A percentile compares a stretch with the other conserved stretches of the same genome.
phyloP scores from a whole-genome alignment of 2,113 vertebrate genomes.

The Dromiciops gliroides region DNA sequence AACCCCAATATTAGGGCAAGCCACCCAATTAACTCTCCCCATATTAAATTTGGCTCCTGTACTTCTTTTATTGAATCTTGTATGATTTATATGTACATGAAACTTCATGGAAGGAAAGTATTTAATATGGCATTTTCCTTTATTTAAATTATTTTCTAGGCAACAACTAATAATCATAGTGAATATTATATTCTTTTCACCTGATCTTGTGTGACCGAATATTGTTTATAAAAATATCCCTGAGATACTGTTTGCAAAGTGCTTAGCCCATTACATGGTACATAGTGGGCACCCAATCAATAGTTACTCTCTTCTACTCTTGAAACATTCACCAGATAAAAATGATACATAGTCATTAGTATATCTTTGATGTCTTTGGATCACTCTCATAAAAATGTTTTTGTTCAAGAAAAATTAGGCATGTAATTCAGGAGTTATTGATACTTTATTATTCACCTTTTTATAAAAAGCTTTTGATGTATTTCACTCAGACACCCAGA shows the following conservation, averaged over 20 bases:
- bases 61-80: background rate
- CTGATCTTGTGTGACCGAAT: background rate
- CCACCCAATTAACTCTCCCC: too few species aligned
- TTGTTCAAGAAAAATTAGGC: background rate
- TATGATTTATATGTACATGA: background rate
- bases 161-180: background rate
- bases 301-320: background rate
- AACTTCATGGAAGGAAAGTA: too few species aligned
- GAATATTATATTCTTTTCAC: background rate
- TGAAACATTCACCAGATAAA: background rate
- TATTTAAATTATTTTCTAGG: background rate
- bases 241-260: background rate
- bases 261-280: background rate
- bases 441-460: background rate
- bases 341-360: background rate
- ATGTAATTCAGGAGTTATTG: background rate
- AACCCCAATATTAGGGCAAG: too few species aligned
- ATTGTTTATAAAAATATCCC: background rate
- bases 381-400: background rate
- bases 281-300: background rate
- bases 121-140: background rate
- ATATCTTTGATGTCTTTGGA: background rate
- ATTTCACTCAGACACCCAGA: background rate
- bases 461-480: too few species aligned
- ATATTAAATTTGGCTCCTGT: too few species aligned